Evolutionary conservation across 2,888 invertebrate genomes (phyloP).

Genomic region (Dioctria linearis): DNA sequence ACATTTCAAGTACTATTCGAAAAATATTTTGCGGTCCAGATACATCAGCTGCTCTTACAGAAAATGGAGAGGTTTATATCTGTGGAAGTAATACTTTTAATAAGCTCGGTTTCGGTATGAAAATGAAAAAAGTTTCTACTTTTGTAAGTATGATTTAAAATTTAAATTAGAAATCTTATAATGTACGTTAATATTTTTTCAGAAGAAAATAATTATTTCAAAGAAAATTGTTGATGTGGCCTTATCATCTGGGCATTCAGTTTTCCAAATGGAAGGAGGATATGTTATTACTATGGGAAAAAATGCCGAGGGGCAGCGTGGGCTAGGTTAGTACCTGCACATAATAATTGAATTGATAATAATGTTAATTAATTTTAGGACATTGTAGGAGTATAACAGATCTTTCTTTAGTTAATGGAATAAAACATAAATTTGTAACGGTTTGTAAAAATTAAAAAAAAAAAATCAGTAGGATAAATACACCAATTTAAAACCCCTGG

Average conservation of each 20-base stretch:
- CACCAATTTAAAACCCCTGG: no score
- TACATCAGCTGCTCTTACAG: slow-evolving; percentile 76
- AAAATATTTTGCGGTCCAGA: slow-evolving; percentile 77
- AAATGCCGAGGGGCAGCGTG: slow-evolving; percentile 78
- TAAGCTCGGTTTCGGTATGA: slow-evolving; percentile 76
- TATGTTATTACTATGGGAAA: slow-evolving; percentile 77
- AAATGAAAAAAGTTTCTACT: slow-evolving; percentile 65
- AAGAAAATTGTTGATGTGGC: slow-evolving; percentile 74
- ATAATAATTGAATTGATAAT: background rate
- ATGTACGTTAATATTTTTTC: slow-evolving; percentile 5
- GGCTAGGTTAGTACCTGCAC: slow-evolving; percentile 65
- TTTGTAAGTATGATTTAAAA: slow-evolving; percentile 62
- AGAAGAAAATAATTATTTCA: slow-evolving; percentile 73
- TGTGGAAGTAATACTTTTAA: slow-evolving; percentile 78
- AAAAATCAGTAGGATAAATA: background rate
- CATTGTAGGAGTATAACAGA: slow-evolving; percentile 65
- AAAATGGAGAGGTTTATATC: slow-evolving; percentile 75
- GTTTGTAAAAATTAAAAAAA: slow-evolving; percentile 58
- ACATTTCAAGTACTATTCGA: slow-evolving; percentile 72
- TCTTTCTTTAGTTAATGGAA: slow-evolving; percentile 66
- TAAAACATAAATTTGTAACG: slow-evolving; percentile 67
- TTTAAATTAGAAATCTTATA: slow-evolving; percentile 36
- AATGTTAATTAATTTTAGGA: slow-evolving; percentile 58
- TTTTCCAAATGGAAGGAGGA: slow-evolving; percentile 76
- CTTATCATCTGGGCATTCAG: slow-evolving; percentile 76